A percentile compares a stretch with the other conserved stretches of the same genome.
Conservation (phyloP, 2,888 invertebrate species). For the Pediacus dermestoides region DNA sequence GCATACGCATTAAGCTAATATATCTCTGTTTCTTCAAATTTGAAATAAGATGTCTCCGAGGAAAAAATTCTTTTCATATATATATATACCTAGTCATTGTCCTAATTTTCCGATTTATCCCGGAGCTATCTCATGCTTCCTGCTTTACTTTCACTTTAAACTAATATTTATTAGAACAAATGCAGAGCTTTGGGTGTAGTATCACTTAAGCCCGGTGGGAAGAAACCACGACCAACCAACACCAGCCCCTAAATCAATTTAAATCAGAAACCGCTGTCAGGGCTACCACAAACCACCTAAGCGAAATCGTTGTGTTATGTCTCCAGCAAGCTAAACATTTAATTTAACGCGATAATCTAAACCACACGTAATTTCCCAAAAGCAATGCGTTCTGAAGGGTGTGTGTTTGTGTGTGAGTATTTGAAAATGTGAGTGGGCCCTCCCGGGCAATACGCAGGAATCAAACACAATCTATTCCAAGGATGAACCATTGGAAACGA, state of each 20-base stretch:
- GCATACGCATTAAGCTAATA: no score
- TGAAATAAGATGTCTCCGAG: no score
- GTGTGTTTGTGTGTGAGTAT: slow-evolving; percentile 2
- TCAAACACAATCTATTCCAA: slow-evolving; percentile 20
- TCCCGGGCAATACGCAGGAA: slow-evolving; percentile 18
- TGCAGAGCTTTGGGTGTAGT: no score
- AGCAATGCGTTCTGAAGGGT: slow-evolving; percentile 1
- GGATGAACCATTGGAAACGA: slow-evolving; percentile 23
- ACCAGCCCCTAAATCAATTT: slow-evolving; percentile 20
- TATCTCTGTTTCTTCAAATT: no score
- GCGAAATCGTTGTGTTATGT: slow-evolving; percentile 18
- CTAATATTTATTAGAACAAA: no score
- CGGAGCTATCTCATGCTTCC: no score
- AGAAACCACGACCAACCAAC: not conserved
- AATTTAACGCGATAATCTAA: slow-evolving; percentile 28
- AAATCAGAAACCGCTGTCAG: slow-evolving; percentile 18
- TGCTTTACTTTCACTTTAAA: no score
- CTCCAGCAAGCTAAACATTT: slow-evolving; percentile 26
- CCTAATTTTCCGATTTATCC: no score
- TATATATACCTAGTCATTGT: no score
- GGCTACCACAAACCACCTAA: slow-evolving; percentile 16
- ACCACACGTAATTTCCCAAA: slow-evolving; percentile 24
- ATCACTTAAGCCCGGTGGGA: not conserved
- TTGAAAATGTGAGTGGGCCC: slow-evolving; percentile 7
- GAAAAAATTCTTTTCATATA: no score